These are phyloP conservation scores for Anastrepha ludens DNA, from an alignment of 1,140 invertebrate species.

Conservation along the genomic window DNA sequence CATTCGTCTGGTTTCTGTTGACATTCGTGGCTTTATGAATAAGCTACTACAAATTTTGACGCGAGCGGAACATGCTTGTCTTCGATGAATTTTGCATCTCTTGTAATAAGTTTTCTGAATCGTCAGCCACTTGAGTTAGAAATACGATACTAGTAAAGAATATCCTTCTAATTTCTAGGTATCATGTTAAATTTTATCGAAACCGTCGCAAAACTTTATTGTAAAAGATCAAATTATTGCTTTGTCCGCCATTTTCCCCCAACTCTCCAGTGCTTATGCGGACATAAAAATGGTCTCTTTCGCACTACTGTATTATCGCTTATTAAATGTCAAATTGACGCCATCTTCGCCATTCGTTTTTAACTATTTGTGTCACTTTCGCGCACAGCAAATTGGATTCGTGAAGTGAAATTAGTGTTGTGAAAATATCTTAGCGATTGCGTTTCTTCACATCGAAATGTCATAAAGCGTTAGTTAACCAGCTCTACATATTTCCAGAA, in stretches of 20 bases:
- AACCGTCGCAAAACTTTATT: no score
- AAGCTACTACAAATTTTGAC: slow-evolving; percentile 36
- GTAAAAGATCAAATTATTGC: no score
- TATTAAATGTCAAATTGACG: slow-evolving; percentile 53
- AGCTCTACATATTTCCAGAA: slow-evolving; percentile 29
- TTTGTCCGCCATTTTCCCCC: slow-evolving; percentile 55
- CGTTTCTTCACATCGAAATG: slow-evolving; percentile 53
- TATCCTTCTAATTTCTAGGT: no score
- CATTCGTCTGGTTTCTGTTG: neutral
- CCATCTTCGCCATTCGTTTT: slow-evolving; percentile 13
- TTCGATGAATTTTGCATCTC: no score
- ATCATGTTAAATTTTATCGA: no score
- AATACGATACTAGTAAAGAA: no score
- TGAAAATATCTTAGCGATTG: slow-evolving; percentile 42
- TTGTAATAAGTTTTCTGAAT: no score
- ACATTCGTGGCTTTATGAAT: neutral
- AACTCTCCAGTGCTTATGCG: neutral
- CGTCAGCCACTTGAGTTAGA: no score
- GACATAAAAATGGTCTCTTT: neutral
- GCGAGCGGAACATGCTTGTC: neutral
- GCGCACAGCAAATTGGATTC: neutral
- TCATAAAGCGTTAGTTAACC: slow-evolving; percentile 56
- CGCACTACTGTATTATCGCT: neutral
- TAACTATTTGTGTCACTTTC: slow-evolving; percentile 10
- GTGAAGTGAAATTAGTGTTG: slow-evolving; percentile 50